phyloP scores from a whole-genome alignment of 30 jellyfish, hydroid and myxozoan genomes.

The Mastigias papua region DNA sequence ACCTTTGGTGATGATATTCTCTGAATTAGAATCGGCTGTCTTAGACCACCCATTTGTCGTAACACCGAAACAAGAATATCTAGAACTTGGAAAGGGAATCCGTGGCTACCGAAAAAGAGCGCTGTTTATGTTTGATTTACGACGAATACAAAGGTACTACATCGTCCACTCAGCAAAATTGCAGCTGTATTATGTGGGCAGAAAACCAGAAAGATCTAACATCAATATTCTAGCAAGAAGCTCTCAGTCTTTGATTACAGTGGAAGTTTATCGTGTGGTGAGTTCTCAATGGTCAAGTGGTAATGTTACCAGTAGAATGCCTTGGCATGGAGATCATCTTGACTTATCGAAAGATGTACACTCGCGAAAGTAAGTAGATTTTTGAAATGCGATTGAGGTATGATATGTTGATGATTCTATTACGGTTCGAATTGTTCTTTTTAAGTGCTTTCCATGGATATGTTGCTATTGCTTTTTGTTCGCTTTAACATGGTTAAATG shows the following conservation, averaged over 20 bases:
- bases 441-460: too few species aligned
- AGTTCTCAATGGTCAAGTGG: conserved; percentile 77
- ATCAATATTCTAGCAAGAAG: conserved; percentile 50
- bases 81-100: conserved; percentile 66
- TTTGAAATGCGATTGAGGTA: too few species aligned
- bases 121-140: conserved; percentile 64
- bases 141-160: conserved; percentile 65
- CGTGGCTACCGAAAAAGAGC: conserved; percentile 76
- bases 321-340: conserved; percentile 87
- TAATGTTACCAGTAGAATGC: conserved; percentile 86
- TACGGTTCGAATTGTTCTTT: too few species aligned
- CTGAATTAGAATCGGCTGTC: conserved; percentile 72
- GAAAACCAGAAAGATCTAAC: conserved; percentile 5
- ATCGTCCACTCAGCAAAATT: conserved; percentile 75
- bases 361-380: conserved; percentile 63
- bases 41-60: conserved; percentile 67
- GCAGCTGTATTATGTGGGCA: conserved; percentile 73
- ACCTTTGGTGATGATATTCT: conserved; percentile 54
- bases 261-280: conserved; percentile 66
- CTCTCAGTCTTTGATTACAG: not conserved
- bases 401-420: too few species aligned
- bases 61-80: conserved; percentile 60
- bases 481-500: too few species aligned
- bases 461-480: too few species aligned
- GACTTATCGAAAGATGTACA: conserved; percentile 75